Base-by-base conservation (phyloP, 2,113 vertebrate species). In the Ahaetulla prasina region DNA sequence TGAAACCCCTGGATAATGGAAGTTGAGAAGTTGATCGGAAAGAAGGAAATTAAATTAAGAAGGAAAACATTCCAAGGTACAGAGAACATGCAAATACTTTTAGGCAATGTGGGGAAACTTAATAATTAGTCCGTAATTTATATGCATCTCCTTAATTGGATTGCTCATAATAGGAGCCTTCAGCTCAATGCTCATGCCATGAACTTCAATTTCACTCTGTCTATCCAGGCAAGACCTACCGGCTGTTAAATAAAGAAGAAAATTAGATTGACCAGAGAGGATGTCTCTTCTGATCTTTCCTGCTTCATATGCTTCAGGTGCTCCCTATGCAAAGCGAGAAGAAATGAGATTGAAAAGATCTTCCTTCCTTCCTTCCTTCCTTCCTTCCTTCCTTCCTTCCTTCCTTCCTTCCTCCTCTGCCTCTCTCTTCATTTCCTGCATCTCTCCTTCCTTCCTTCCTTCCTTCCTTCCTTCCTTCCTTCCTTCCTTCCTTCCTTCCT, bases 131-230 rank as follows among this genome's bases (percentile, higher is more conserved):
- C 96, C 87, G 63, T 89, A 93, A 92, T 54, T 92, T 93, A 95
- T 92, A 96, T 88, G 35, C 92, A 94, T 93, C 93, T 94, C 93
- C 95, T 94, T 91, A 89, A n/a, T 49, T 90, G 52, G 91, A 93
- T 95, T 92, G 57, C 90, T 92, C 92, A 94, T 96, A 95, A 96
- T 94, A 92, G 94, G 90, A 94, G 95, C 96, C 88, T 87, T 94
- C 94, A 93, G 94, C 93, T 95, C 30, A 95, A 27, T 92, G 95
- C 93, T 94, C 49, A 94, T 94, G 95, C 96, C 97, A 97, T 97
- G 97, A 97, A 95, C 96, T 97, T 96, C 95, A 97, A 95, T 98
- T 97, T 97, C 89, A 94, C 96, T 96, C 91, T 91, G 94, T 89
- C 25, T 92, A 95, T 92, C 94, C 93, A 0, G 53, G 94, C 89